These are phyloP conservation scores for Lithobius niger DNA, from an alignment of 1,140 invertebrate species.

Conservation along the genomic window DNA sequence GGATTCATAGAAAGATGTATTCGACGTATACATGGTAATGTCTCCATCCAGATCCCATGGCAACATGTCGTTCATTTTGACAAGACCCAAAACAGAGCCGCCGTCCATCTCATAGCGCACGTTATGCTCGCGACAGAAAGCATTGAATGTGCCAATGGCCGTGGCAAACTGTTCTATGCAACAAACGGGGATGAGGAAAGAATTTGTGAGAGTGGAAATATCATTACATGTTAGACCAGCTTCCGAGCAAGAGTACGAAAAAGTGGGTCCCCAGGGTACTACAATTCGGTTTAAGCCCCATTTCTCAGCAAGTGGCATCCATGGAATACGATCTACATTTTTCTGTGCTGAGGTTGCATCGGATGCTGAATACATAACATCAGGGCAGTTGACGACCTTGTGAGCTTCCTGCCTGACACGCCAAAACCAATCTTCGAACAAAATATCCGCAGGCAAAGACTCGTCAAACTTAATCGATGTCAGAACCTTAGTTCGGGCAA, in stretches of 20 bases:
- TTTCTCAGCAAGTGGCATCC: constrained; percentile 17
- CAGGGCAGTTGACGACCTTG: not conserved
- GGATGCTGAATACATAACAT: constrained; percentile 12
- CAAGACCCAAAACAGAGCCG: not conserved
- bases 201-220: not conserved
- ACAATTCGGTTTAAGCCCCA: constrained; percentile 17
- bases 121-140: constrained; percentile 5
- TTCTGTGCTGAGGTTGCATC: not conserved
- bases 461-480: constrained; percentile 14
- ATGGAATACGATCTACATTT: constrained; percentile 1
- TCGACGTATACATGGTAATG: not conserved
- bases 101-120: constrained; percentile 19
- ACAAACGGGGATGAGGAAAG: constrained; percentile 14
- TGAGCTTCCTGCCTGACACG: constrained; percentile 16
- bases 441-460: constrained; percentile 8
- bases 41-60: constrained; percentile 6
- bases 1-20: not conserved
- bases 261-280: not conserved
- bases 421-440: constrained; percentile 13
- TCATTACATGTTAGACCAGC: not conserved
- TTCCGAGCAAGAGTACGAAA: constrained; percentile 7
- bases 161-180: constrained; percentile 17
- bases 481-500: constrained; percentile 17
- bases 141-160: not conserved
- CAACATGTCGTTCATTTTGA: not conserved